Evolutionary conservation across 1,140 invertebrate species (phyloP).

Genomic region (Drosophila pseudoananassae): DNA sequence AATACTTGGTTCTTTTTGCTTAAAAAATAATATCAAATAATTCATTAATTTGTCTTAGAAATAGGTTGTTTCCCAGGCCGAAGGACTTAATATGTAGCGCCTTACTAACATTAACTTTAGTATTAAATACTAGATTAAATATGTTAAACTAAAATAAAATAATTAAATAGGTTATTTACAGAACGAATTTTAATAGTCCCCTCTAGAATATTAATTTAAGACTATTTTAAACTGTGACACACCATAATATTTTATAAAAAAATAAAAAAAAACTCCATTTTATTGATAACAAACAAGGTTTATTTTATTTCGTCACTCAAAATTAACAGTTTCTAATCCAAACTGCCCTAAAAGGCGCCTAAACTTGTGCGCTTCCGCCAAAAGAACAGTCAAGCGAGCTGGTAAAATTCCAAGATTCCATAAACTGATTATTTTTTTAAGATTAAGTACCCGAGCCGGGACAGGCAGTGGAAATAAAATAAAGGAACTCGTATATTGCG

Average conservation of each 20-base stretch:
- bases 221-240: not conserved
- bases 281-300: slow-evolving; percentile 72
- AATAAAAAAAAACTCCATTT: not conserved
- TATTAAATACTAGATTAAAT: too few relatives aligned
- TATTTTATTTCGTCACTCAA: slow-evolving; percentile 49
- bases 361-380: slow-evolving; percentile 35
- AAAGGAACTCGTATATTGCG: slow-evolving; percentile 47
- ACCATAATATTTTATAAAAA: not conserved
- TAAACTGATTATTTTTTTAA: slow-evolving; percentile 14
- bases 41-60: too few relatives aligned
- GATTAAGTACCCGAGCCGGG: slow-evolving; percentile 47
- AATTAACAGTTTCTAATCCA: slow-evolving; percentile 41
- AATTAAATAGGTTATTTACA: too few relatives aligned
- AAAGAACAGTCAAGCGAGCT: slow-evolving; percentile 8
- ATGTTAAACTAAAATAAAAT: too few relatives aligned
- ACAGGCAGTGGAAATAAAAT: slow-evolving; percentile 32
- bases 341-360: slow-evolving; percentile 26
- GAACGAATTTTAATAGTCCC: too few relatives aligned
- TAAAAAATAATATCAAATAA: too few relatives aligned
- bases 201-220: not conserved
- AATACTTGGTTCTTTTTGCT: too few relatives aligned
- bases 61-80: too few relatives aligned
- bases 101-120: too few relatives aligned
- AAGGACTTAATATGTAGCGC: too few relatives aligned
- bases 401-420: slow-evolving; percentile 6